A percentile compares a stretch with the other conserved stretches of the same genome.
Conservation (phyloP, 2,797 vertebrate genomes). For the Valencia hispanica region DNA sequence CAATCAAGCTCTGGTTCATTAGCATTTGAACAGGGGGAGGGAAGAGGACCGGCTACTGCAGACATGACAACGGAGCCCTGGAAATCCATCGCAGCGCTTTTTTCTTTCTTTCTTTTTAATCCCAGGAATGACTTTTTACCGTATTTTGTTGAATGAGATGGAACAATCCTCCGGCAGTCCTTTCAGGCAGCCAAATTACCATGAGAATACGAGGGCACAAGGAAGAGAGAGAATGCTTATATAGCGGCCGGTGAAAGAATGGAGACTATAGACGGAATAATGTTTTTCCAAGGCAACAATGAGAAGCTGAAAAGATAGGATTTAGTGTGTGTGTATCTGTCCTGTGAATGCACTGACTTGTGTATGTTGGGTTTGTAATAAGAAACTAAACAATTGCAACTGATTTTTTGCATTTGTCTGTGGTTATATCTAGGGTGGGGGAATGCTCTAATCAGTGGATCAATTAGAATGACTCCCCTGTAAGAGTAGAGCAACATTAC, state of each 20-base stretch:
- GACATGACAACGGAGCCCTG: slow-evolving; percentile 70
- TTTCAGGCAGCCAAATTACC: slow-evolving; percentile 81
- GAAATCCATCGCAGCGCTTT: slow-evolving; percentile 71
- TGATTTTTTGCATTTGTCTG: slow-evolving; percentile 18
- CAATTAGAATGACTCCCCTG: slow-evolving; percentile 55
- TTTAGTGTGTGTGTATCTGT: slow-evolving; percentile 28
- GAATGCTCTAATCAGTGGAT: slow-evolving; percentile 55
- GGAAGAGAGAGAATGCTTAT: slow-evolving; percentile 74
- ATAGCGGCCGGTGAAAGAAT: slow-evolving; percentile 75
- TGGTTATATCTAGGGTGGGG: slow-evolving; percentile 3
- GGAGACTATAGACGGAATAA: slow-evolving; percentile 74
- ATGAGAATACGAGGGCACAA: slow-evolving; percentile 78
- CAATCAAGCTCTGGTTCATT: slow-evolving; percentile 81
- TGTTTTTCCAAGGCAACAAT: slow-evolving; percentile 78
- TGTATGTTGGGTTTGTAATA: slow-evolving; percentile 43
- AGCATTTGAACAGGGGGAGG: slow-evolving; percentile 81
- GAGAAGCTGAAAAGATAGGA: slow-evolving; percentile 63
- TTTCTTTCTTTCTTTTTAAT: slow-evolving; percentile 65
- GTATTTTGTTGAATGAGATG: slow-evolving; percentile 80
- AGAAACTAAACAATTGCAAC: slow-evolving; percentile 35
- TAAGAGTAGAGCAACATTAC: slow-evolving; percentile 22
- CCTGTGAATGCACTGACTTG: not conserved
- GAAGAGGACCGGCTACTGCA: slow-evolving; percentile 57
- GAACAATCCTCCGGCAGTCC: slow-evolving; percentile 72
- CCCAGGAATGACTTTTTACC: slow-evolving; percentile 83